These are phyloP conservation scores for Felis catus DNA, from an alignment of 2,113 vertebrate genomes.

Conservation along the genomic window F.catus_Fca126_mat1.0 CM031413.1:47196501-47197000, in stretches of 20 bases:
- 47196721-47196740: not conserved
- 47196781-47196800: not conserved
- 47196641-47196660: slow-evolving; percentile 62
- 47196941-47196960: not conserved
- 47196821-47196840: not conserved
- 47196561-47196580: not conserved
- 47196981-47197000: not conserved
- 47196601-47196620: not conserved
- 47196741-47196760: not conserved
- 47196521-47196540: accelerated
- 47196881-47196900: not conserved
- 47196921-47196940: not conserved
- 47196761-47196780: not conserved
- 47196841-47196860: not conserved
- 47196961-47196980: not conserved
- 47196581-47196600: not conserved
- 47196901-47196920: not conserved
- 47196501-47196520: slow-evolving; percentile 88
- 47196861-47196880: not conserved
- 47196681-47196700: slow-evolving; percentile 78
- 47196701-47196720: slow-evolving; percentile 28
- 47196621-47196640: not conserved
- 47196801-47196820: not conserved
- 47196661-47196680: slow-evolving; percentile 63
- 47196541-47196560: not conserved